These are phyloP conservation scores for Aphelocoma californica DNA, from an alignment of 2,797 vertebrate genomes.

Conservation along the genomic window DNA sequence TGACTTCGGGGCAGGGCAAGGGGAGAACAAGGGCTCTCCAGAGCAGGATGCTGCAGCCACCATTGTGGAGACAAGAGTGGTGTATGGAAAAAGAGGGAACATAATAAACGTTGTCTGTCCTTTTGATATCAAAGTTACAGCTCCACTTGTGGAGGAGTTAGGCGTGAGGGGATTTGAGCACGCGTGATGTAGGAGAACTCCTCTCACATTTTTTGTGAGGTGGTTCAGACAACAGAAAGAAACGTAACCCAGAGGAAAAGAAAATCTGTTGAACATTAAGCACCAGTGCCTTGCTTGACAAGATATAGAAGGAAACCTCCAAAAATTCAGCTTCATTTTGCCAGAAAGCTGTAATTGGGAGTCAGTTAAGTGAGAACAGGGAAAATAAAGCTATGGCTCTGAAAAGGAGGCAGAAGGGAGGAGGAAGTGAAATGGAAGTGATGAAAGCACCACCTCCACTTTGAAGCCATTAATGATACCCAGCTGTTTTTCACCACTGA, in stretches of 20 bases:
- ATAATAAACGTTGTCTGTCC: not conserved
- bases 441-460: not conserved
- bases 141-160: not conserved
- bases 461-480: slow-evolving; percentile 1
- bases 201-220: not conserved
- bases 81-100: not conserved
- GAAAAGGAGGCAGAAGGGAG: not conserved
- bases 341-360: not conserved
- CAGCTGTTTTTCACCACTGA: slow-evolving; percentile 13
- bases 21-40: not conserved
- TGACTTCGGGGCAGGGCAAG: not conserved
- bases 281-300: not conserved
- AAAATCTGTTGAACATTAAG: not conserved
- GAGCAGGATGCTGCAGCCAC: not conserved
- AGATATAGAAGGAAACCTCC: not conserved
- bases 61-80: rapidly evolving
- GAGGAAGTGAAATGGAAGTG: not conserved
- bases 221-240: not conserved
- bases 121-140: not conserved
- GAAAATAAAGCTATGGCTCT: not conserved
- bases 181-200: not conserved
- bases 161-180: not conserved
- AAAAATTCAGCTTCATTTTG: not conserved
- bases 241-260: not conserved
- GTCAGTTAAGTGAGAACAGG: not conserved